Conservation (phyloP, 2,888 invertebrate species). For the Drosophila ezoana region DNA sequence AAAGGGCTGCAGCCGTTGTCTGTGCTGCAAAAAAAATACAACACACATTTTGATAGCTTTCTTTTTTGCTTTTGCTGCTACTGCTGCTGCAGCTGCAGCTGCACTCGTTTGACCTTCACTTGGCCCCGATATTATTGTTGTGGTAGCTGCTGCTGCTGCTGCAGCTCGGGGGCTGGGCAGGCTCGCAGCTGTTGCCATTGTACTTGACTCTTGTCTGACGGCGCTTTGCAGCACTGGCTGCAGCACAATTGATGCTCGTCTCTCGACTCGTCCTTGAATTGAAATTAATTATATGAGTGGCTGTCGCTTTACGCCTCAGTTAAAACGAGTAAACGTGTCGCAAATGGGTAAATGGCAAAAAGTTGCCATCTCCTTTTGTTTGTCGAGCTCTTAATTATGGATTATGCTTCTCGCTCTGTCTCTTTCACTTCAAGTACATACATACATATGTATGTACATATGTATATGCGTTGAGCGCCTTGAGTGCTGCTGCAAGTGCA, state of each 20-base stretch:
- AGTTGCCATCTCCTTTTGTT: constrained; percentile 11
- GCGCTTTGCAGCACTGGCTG: constrained; percentile 26
- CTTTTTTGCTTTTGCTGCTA: constrained; percentile 17
- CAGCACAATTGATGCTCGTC: constrained; percentile 33
- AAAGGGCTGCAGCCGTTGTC: constrained; percentile 41
- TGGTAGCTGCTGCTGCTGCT: constrained; percentile 7
- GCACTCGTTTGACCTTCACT: constrained; percentile 77
- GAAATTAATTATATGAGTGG: constrained; percentile 66
- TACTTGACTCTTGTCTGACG: constrained; percentile 62
- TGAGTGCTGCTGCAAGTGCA: constrained; percentile 10
- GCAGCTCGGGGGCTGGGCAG: constrained; percentile 9
- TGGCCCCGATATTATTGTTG: constrained; percentile 51
- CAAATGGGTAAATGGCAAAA: not conserved
- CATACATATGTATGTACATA: too few relatives aligned
- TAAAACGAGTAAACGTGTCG: not conserved
- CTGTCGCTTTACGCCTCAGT: not conserved
- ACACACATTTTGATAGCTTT: constrained; percentile 60
- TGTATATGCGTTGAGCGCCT: not conserved
- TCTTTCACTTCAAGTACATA: not conserved
- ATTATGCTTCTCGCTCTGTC: constrained; percentile 13
- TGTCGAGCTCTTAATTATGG: constrained; percentile 43
- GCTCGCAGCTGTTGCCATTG: constrained; percentile 56
- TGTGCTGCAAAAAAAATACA: constrained; percentile 42
- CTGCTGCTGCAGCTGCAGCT: constrained; percentile 30
- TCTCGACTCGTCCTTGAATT: constrained; percentile 57